A percentile compares a stretch with the other conserved stretches of the same genome.
These are phyloP conservation scores for Furcula furcula DNA, from an alignment of 2,888 invertebrate genomes.

Conservation along the genomic window DNA sequence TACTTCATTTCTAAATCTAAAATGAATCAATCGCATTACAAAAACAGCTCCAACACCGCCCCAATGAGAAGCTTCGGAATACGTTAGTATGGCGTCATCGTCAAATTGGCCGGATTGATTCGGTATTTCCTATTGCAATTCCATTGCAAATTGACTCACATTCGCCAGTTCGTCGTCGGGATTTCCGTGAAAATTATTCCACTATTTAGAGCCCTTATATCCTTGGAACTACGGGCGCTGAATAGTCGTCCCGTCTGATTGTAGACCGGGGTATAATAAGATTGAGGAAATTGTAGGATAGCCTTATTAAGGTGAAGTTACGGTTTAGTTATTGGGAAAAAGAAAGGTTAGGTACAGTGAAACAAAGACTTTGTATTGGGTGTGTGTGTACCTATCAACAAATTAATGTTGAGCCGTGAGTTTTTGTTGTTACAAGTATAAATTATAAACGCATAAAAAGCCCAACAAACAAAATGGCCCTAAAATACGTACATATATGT, in stretches of 20 bases:
- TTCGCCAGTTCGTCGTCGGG: constrained; percentile 27
- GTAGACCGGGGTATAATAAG: not conserved
- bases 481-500: no score
- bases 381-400: no score
- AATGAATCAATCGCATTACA: no score
- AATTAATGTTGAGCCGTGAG: no score
- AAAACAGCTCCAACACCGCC: no score
- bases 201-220: constrained; percentile 14
- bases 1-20: no score
- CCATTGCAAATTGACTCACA: constrained; percentile 48
- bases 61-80: constrained; percentile 35
- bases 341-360: no score
- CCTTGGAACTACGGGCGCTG: constrained; percentile 14
- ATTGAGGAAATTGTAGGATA: not conserved
- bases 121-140: constrained; percentile 65
- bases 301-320: not conserved
- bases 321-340: not conserved
- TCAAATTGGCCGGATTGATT: constrained; percentile 62
- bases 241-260: constrained; percentile 10
- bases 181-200: constrained; percentile 26
- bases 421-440: no score
- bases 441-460: no score
- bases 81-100: constrained; percentile 49
- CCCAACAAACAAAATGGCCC: no score
- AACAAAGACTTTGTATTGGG: no score